Evolutionary conservation across 2,888 invertebrate species (phyloP), one percentile per base, ranked within the genome.

Genomic region (Nowickia ferox): DNA sequence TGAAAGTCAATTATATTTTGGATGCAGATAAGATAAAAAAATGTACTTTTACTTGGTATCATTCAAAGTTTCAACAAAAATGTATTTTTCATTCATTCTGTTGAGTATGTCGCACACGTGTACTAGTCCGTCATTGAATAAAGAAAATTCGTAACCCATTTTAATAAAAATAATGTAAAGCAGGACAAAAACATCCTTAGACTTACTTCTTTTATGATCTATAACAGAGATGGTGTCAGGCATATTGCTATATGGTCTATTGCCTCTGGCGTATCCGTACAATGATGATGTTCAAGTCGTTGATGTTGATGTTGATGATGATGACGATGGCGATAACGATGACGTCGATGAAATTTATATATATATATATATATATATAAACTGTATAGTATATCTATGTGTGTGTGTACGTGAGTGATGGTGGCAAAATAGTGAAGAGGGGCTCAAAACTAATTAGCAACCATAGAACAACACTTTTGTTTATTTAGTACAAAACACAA

Each of bases 171-270:
- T 10, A 57, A 61, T 55, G 3, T 68, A 51, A 63, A 59, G 6
- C 40, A 77, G 76, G 65, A 77, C 71, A 83, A 63, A 38, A 15
- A 53, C 42, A 19, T 77, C 40, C 51, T 59, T n/a, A 77, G 65
- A 86, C 86, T 86, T 86, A 86, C 86, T 79, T 86, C 79, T 83
- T 83, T 79, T 79, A 51, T 83, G 83, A 83, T 86, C 86, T 83
- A 86, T 83, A 83, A 86, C 83, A 42, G 86, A 86, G 75, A 86
- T 86, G 86, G 86, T 86, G 75, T 86, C 86, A 79, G 86, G 86
- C 86, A 86, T 86, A 76, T 79, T 86, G 86, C 53, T 71, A 77
- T 77, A 83, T 77, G 66, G 65, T 83, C 77, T 77, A 72, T 22
- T 83, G 83, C 83, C 83, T 72, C 72, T 83, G 69, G 75, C 48